phyloP scores from a whole-genome alignment of 2,888 invertebrate genomes.

The Ophion slaviceki region DNA sequence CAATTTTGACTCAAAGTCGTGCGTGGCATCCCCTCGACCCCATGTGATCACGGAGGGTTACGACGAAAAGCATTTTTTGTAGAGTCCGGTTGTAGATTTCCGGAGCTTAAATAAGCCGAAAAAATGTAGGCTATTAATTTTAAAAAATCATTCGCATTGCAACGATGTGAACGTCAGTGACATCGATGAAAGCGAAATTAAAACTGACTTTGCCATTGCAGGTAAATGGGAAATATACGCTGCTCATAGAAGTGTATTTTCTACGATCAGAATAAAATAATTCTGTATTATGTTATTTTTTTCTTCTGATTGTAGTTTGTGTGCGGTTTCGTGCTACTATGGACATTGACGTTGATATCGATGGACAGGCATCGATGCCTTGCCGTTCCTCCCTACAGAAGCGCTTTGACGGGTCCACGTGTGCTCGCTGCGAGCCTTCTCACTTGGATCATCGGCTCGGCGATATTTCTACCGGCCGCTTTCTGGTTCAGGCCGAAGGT shows the following conservation, averaged over 20 bases:
- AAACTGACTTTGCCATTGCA: background rate
- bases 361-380: slow-evolving; percentile 86
- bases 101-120: too few species aligned
- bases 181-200: background rate
- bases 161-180: too few species aligned
- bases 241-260: too few species aligned
- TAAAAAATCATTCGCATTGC: too few species aligned
- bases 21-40: too few species aligned
- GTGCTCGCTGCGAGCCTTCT: slow-evolving; percentile 81
- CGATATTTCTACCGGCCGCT: slow-evolving; percentile 84
- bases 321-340: slow-evolving; percentile 85
- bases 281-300: background rate
- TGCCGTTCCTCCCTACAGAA: slow-evolving; percentile 85
- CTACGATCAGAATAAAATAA: background rate
- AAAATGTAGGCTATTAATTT: too few species aligned
- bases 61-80: too few species aligned
- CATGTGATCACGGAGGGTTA: too few species aligned
- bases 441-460: slow-evolving; percentile 84
- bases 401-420: slow-evolving; percentile 83
- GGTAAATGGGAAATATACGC: too few species aligned
- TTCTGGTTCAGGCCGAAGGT: slow-evolving; percentile 84
- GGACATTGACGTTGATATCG: slow-evolving; percentile 86
- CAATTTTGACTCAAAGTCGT: too few species aligned
- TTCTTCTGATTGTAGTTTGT: slow-evolving; percentile 84
- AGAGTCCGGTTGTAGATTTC: too few species aligned